Conservation (phyloP, 1,140 invertebrate species). For the Nebria ingens region DNA sequence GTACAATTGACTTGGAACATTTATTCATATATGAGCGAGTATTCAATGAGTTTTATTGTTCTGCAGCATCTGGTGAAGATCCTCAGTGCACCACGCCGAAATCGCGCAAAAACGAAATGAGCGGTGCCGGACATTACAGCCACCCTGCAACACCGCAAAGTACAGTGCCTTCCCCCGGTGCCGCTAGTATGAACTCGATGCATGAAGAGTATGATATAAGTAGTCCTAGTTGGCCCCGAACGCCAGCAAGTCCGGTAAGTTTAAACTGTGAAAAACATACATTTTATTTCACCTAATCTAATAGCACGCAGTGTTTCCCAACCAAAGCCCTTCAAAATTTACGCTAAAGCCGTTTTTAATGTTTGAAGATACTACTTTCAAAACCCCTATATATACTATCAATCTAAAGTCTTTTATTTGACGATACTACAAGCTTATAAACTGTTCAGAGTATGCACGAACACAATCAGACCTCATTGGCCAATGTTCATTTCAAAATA, state of each 20-base stretch:
- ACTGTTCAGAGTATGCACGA: no score
- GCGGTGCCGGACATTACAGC: constrained; percentile 42
- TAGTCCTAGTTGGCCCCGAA: constrained; percentile 77
- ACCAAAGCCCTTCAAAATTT: no score
- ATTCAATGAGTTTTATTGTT: neutral
- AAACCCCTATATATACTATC: no score
- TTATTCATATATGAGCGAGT: neutral
- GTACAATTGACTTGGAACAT: neutral
- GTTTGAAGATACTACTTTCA: no score
- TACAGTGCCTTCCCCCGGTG: constrained; percentile 68
- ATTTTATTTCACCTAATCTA: no score
- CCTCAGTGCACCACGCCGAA: constrained; percentile 64
- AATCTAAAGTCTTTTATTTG: no score
- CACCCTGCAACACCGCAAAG: constrained; percentile 64
- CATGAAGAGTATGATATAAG: constrained; percentile 88
- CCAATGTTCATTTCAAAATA: no score
- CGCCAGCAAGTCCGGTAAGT: constrained; percentile 82
- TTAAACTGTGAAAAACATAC: no score
- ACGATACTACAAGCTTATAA: no score
- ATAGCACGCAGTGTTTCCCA: no score
- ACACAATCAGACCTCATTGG: no score
- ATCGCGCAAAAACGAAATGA: constrained; percentile 56
- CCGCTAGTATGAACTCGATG: constrained; percentile 67
- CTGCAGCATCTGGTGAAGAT: constrained; percentile 74
- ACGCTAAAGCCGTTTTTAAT: no score